Evolutionary conservation across 2,113 vertebrate species (phyloP).

Genomic region (Malurus cyaneus): DNA sequence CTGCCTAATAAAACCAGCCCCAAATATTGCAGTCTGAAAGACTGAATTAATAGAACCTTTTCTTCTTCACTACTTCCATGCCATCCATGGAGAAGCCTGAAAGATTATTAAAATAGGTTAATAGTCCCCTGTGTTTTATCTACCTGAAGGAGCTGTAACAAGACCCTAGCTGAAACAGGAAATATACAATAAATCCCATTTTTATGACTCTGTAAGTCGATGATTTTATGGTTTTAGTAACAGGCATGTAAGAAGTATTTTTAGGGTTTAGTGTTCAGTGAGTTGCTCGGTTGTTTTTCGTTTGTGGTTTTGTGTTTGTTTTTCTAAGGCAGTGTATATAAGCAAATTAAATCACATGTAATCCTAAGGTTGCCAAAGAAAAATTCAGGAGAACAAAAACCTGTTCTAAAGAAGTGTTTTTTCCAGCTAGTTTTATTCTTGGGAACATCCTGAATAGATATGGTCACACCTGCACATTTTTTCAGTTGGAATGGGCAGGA

Average conservation of each 20-base stretch:
- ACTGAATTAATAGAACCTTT: not conserved
- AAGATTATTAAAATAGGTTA: constrained; percentile 45
- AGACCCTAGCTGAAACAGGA: constrained; percentile 43
- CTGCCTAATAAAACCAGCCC: not conserved
- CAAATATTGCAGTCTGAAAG: not conserved
- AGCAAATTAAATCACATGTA: constrained; percentile 19
- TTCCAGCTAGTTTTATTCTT: not conserved
- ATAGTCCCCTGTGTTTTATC: constrained; percentile 47
- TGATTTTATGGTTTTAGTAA: constrained; percentile 58
- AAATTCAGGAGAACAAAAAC: not conserved
- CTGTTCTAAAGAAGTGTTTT: constrained; percentile 6
- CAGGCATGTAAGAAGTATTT: constrained; percentile 21
- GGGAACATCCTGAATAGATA: not conserved
- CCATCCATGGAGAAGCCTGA: not conserved
- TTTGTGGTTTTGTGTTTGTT: not conserved
- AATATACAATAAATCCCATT: constrained; percentile 67
- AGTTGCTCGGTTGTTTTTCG: not conserved
- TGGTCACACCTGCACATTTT: not conserved
- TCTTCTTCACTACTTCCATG: not conserved
- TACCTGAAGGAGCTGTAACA: constrained; percentile 47
- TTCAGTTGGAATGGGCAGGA: not conserved
- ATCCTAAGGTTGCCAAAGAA: not conserved
- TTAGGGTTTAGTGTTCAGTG: not conserved
- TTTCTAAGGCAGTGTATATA: not conserved
- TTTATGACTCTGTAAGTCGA: constrained; percentile 64